A percentile compares a stretch with the other conserved stretches of the same genome.
phyloP scores from a whole-genome alignment of 2,113 vertebrate species.

The Leptosomus discolor region DNA sequence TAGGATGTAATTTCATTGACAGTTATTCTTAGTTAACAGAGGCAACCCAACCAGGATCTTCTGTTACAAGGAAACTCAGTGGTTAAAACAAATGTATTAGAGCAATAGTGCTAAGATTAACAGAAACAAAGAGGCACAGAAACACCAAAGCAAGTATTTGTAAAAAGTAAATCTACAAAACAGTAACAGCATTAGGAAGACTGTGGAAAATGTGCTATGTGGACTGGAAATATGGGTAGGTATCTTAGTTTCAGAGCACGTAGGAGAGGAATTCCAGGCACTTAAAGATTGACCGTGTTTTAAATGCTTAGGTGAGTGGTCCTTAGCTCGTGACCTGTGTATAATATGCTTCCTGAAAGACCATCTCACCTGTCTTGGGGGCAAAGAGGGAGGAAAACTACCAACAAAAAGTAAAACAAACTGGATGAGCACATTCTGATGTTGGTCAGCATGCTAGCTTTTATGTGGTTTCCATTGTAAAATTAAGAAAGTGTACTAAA shows the following conservation, averaged over 20 bases:
- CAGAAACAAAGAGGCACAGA: neutral
- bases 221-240: neutral
- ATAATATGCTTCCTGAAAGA: neutral
- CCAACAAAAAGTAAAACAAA: neutral
- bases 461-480: neutral
- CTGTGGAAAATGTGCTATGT: neutral
- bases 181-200: neutral
- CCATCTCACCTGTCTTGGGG: neutral
- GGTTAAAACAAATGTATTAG: slow-evolving; percentile 10
- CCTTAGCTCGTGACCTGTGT: neutral
- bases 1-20: slow-evolving; percentile 13
- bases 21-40: slow-evolving; percentile 29
- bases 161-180: neutral
- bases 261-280: neutral
- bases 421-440: neutral
- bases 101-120: neutral
- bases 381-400: neutral
- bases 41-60: neutral
- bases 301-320: neutral
- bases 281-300: neutral
- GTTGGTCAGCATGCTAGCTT: neutral
- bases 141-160: neutral
- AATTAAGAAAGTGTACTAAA: neutral
- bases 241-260: fast-evolving
- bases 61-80: neutral